phyloP scores from a whole-genome alignment of 2,113 vertebrate genomes.

The Lanius ludovicianus region DNA sequence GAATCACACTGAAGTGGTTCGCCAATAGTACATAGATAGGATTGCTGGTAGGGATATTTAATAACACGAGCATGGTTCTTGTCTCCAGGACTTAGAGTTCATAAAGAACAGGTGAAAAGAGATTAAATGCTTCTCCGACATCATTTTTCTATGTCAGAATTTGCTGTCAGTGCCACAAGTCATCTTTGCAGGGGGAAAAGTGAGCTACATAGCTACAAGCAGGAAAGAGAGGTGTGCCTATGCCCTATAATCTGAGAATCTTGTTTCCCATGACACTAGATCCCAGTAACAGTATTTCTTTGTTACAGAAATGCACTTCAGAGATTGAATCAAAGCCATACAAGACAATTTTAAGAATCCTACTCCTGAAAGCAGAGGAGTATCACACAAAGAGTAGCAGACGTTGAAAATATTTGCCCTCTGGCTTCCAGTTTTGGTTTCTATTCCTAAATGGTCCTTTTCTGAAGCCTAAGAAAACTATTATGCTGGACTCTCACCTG shows the following conservation, averaged over 20 bases:
- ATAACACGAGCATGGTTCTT: slow-evolving; percentile 12
- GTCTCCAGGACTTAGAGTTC: slow-evolving; percentile 38
- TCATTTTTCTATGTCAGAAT: slow-evolving; percentile 46
- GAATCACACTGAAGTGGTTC: not conserved
- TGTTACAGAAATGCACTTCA: slow-evolving; percentile 26
- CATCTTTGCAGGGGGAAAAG: slow-evolving; percentile 15
- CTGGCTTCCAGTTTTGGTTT: slow-evolving; percentile 13
- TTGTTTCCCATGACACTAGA: slow-evolving; percentile 28
- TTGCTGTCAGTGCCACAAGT: slow-evolving; percentile 33
- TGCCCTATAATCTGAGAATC: not conserved
- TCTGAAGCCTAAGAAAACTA: slow-evolving; percentile 4
- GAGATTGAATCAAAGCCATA: not conserved
- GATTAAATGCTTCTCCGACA: not conserved
- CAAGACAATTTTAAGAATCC: not conserved
- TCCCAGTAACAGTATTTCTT: slow-evolving; percentile 6
- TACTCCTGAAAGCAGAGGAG: not conserved
- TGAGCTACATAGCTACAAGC: not conserved
- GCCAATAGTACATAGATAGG: not conserved
- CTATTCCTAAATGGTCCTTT: not conserved
- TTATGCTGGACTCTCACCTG: not conserved
- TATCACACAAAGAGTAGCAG: not conserved
- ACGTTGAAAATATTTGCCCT: slow-evolving; percentile 8
- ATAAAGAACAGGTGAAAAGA: slow-evolving; percentile 38
- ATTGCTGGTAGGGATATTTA: slow-evolving; percentile 28
- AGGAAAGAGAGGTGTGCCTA: not conserved